Evolutionary conservation across 2,888 invertebrate genomes (phyloP), one percentile per base, ranked within the genome.

Genomic region (Hirtodrosophila confusa): DNA sequence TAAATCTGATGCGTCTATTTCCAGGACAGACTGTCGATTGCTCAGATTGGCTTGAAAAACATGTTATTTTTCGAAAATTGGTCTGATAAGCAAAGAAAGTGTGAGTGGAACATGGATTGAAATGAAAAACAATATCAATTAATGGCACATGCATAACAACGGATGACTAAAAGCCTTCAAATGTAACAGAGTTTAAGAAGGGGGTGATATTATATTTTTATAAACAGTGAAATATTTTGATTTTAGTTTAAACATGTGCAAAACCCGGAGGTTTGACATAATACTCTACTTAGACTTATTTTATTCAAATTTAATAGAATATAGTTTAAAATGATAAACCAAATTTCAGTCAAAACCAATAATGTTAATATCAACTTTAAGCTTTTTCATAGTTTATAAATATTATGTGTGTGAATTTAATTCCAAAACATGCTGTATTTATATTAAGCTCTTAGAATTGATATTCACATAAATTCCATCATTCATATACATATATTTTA

Each of bases 41-140:
- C 44, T 47, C 37, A 36, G 67, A 65, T 62, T 75, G 68, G 50
- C 47, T 58, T 78, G 72, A 83, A 84, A 75, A 86, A 89, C 87
- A 89, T 89, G 85, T 88, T 88, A 67, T 88, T 84, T 31, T 86
- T 69, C 53, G 63, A 68, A 69, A 53, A 47, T 49, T 43, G 29
- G 35, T 27, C 57, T 67, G 88, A 84, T 88, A 84, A 84, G 72
- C 50, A n/a, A 51, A 31, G 64, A 86, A 83, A 86, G 80, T 74
- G 63, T 57, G 67, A 63, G 69, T 74, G 57, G 11, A 23, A 61
- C 43, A 54, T 49, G 1, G 33, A 48, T 51, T 41, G 41, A 31
- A 31, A 31, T 8, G 7, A 31, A 31, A 55, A 55, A 64, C 44
- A 65, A 68, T 54, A 40, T 55, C 48, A 62, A 53, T 58, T 44